Evolutionary conservation across 2,113 vertebrate genomes (phyloP), one percentile per base, ranked within the genome.

Genomic region (Oostethus manadensis): DNA sequence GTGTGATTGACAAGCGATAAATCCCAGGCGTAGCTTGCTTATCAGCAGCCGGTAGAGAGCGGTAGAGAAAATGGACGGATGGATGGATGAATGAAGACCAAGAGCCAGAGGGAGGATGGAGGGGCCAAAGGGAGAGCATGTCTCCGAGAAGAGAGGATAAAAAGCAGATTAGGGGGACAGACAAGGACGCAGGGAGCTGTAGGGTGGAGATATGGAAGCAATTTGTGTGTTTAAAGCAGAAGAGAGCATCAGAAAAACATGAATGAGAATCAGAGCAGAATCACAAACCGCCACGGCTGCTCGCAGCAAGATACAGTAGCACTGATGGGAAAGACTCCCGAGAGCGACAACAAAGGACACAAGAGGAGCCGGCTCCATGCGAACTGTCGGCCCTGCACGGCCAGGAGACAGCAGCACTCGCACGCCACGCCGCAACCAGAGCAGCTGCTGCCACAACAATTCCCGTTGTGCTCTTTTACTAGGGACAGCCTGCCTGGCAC

Each of bases 261-360:
- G 33, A 71, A 50, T 6, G n/a, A 3, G 14, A 43, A 40, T 54
- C 4, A 49, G 59, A 46, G 6, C 38, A 55, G 20, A 53, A 40
- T 44, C 40, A 60, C 22, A 62, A 62, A 59, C 33, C 44, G 35
- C 42, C 51, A 51, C 42, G 46, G 51, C 59, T 61, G 78, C 68
- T 63, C 10, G 56, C 44, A 23, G 76, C 56, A 3, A 26, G 44
- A 73, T 67, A 68, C 70, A 62, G 74, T 78, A 74, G 56, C 66
- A 80, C 59, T 50, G 67, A 76, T 67, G 80, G 77, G 70, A 88
- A 79, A 82, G 73, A 73, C 77, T 84, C 77, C 82, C 81, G 35
- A 78, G 77, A 85, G 84, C 66, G 71, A 89, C 85, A 87, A 89
- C 89, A 90, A 89, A 90, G 87, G 86, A 88, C 87, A 88, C 82